Evolutionary conservation across 1,140 invertebrate species (phyloP).

Genomic region (Mercenaria mercenaria): DNA sequence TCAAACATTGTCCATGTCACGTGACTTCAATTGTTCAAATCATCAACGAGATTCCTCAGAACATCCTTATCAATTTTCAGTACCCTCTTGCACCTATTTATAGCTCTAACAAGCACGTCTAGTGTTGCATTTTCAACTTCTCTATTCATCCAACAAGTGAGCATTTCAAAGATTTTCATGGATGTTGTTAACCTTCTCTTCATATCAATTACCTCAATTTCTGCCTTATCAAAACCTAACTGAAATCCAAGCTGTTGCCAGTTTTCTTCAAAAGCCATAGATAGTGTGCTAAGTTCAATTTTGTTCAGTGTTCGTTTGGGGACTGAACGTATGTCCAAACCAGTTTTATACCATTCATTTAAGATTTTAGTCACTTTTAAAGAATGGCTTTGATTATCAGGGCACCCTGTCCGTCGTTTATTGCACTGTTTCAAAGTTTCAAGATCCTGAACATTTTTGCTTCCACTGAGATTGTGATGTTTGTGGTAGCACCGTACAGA

Average conservation of each 20-base stretch:
- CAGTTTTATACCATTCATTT: neutral
- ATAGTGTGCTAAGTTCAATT: neutral
- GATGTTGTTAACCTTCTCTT: neutral
- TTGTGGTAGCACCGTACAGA: neutral
- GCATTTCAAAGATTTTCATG: neutral
- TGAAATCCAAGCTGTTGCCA: neutral
- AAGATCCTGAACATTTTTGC: neutral
- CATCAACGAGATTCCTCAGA: neutral
- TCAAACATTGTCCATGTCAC: too few species aligned
- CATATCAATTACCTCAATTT: neutral
- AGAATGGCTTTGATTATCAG: neutral
- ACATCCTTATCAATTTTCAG: neutral
- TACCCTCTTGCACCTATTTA: neutral
- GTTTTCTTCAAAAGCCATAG: neutral
- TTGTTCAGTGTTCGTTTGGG: neutral
- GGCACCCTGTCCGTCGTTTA: neutral
- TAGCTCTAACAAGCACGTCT: neutral
- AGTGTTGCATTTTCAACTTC: neutral
- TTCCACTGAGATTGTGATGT: neutral
- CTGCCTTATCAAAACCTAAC: neutral
- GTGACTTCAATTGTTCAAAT: neutral
- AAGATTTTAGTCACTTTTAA: neutral
- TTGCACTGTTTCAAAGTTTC: neutral
- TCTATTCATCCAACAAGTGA: neutral
- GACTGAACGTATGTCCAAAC: neutral